These are phyloP conservation scores for Hoplodrina ambigua DNA, from an alignment of 2,888 invertebrate species.

Conservation along the genomic window DNA sequence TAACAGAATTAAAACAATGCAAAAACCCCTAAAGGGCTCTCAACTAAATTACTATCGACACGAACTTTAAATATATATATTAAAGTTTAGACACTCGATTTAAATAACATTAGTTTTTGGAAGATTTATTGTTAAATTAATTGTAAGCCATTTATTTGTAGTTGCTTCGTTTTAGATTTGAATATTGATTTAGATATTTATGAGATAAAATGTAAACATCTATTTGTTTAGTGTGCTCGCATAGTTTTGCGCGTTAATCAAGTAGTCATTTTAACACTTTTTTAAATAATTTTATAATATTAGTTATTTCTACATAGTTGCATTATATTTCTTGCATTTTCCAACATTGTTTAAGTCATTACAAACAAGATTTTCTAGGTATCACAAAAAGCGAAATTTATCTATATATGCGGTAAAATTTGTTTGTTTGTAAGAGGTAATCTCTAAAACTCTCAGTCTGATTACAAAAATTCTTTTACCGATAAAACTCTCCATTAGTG, in stretches of 20 bases:
- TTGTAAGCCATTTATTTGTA: conserved; percentile 16
- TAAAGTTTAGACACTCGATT: conserved; percentile 47
- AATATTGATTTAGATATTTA: conserved; percentile 34
- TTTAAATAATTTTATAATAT: no score
- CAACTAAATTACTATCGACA: conserved; percentile 56
- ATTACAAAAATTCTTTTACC: no score
- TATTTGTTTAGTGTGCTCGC: neutral
- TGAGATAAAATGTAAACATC: conserved; percentile 1
- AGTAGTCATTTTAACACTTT: no score
- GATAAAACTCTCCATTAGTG: no score
- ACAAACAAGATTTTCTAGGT: no score
- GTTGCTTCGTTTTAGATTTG: conserved; percentile 10
- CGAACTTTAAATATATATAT: conserved; percentile 64
- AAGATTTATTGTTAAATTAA: conserved; percentile 33
- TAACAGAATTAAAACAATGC: conserved; percentile 73
- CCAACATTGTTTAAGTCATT: no score
- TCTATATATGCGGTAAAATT: no score
- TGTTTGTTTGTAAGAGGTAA: no score
- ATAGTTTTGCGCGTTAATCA: neutral
- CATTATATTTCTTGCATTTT: no score
- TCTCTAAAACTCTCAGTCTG: no score
- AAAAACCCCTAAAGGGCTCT: conserved; percentile 61
- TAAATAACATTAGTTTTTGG: conserved; percentile 28
- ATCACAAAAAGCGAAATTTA: no score
- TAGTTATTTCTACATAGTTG: no score